These are phyloP conservation scores for Tachystola acroxantha DNA, from an alignment of 2,888 invertebrate genomes.

Conservation along the genomic window DNA sequence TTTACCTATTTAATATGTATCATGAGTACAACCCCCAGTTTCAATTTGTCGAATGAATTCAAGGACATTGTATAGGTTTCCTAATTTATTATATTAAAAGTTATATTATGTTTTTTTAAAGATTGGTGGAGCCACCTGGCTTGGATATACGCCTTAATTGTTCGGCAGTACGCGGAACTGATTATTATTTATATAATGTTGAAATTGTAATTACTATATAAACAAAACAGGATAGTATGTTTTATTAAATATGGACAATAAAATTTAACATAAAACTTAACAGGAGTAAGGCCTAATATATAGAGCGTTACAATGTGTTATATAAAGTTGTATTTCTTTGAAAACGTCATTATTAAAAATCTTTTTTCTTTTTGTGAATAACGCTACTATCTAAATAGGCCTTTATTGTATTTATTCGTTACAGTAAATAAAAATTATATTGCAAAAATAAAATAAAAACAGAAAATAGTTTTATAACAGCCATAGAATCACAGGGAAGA, in stretches of 20 bases:
- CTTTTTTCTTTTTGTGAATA: no score
- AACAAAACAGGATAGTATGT: not conserved
- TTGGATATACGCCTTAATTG: no score
- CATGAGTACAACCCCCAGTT: no score
- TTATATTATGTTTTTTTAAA: no score
- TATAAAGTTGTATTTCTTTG: not conserved
- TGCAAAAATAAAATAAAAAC: constrained; percentile 8
- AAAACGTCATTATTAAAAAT: no score
- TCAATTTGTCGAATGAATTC: no score
- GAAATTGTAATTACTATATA: not conserved
- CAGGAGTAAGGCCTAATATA: constrained; percentile 1
- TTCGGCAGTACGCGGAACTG: not conserved
- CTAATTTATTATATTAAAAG: no score
- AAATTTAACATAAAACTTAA: not conserved
- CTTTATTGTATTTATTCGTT: constrained; percentile 14
- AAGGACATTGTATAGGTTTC: no score
- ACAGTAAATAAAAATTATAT: constrained; percentile 8
- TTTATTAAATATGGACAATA: no score
- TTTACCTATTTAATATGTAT: no score
- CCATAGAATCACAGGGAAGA: constrained; percentile 24
- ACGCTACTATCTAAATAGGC: constrained; percentile 6
- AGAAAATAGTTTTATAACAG: constrained; percentile 17
- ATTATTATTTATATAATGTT: not conserved
- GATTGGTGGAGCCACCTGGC: no score
- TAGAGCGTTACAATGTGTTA: not conserved